Evolutionary conservation across 2,113 vertebrate genomes (phyloP).

Genomic region (Crotophaga sulcirostris): DNA sequence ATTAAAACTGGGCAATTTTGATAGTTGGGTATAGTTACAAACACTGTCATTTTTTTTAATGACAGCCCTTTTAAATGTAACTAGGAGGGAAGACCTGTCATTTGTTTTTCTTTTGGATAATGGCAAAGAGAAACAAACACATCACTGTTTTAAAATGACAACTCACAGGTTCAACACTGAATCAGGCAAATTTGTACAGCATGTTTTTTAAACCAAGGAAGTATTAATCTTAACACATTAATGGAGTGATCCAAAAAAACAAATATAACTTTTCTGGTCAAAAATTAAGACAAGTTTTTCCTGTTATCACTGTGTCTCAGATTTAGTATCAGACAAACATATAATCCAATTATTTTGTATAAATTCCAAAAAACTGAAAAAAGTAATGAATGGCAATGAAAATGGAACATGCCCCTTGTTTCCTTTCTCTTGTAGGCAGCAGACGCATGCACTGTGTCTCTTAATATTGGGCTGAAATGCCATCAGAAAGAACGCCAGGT

Average conservation of each 20-base stretch:
- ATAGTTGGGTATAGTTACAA: neutral
- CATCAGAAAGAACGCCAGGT: slow-evolving; percentile 36
- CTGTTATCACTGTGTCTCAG: neutral
- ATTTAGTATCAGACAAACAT: neutral
- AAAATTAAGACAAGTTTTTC: neutral
- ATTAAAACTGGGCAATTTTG: neutral
- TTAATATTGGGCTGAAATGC: slow-evolving; percentile 36
- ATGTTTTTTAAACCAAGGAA: neutral
- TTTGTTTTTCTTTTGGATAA: neutral
- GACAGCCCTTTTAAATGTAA: neutral
- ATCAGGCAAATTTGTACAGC: neutral
- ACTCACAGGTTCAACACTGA: neutral
- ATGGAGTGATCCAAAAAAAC: neutral
- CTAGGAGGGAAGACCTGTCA: neutral
- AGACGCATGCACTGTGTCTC: neutral
- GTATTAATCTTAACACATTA: neutral
- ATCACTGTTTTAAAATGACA: neutral
- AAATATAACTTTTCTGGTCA: neutral
- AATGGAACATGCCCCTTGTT: neutral
- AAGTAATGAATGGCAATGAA: neutral
- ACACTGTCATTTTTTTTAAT: neutral
- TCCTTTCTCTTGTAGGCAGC: neutral
- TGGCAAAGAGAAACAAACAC: neutral
- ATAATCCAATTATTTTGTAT: neutral
- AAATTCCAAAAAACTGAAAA: neutral